Evolutionary conservation across 2,113 vertebrate genomes (phyloP), one percentile per base, ranked within the genome.

Genomic region (Amphilophus citrinellus): DNA sequence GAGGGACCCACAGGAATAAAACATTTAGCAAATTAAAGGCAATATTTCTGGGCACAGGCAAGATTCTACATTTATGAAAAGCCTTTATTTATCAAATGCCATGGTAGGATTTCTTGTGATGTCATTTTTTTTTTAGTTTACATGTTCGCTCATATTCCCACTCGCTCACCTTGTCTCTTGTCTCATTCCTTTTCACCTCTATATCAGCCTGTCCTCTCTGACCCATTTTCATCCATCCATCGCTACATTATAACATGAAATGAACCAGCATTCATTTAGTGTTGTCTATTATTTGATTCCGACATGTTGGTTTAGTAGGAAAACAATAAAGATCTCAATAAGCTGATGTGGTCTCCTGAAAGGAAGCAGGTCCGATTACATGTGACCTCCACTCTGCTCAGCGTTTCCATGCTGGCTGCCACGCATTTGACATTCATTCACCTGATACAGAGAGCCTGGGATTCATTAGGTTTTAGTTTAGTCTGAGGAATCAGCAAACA

Each of bases 391-490:
- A 68, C 73, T 65, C 63, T 50, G 50, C 44, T 62, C 47, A 1
- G 17, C 47, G 80, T 57, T 83, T 73, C 61, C 42, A 66, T 61
- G 63, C 60, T 13, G 24, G 32, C 47, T 14, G 5, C 66, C 75
- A 71, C 47, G 7, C 53, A 30, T 76, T 81, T 22, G 8, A 71
- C 86, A 77, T 87, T 89, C 75, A 83, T 81, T 86, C 91, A 80
- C 84, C 83, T 84, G 86, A 86, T 89, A 78, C 61, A 53, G 44
- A 76, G 60, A 63, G 59, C 85, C 76, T 15, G 0, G 80, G 80
- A 88, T 91, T 94, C 84, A 84, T 90, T 87, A 80, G 85, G 75
- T 92, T 86, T 90, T 91, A 84, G 92, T 92, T 92, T 90, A 86
- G 88, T 91, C 82, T 7, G 13, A 87, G 84, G 87, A 94, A 91